A percentile compares a stretch with the other conserved stretches of the same genome.
phyloP scores from a whole-genome alignment of 2,113 vertebrate genomes.

The Dermatemys mawii region DNA sequence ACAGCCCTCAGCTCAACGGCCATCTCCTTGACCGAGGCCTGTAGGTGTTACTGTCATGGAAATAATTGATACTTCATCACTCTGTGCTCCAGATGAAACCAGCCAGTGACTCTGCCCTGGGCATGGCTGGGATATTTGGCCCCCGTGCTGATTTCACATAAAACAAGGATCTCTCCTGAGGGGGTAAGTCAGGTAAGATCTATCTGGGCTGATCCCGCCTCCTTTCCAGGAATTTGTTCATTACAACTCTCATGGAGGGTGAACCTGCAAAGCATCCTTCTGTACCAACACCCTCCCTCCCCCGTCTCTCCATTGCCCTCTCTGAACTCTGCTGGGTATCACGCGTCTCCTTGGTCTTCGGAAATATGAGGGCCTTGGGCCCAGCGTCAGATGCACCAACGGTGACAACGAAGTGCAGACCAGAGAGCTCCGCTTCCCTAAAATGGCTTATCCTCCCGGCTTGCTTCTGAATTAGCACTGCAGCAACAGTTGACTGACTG shows the following conservation, averaged over 20 bases:
- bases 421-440: not conserved
- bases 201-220: not conserved
- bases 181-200: not conserved
- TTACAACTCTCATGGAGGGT: not conserved
- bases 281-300: fast-evolving
- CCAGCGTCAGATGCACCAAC: not conserved
- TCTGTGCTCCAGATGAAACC: not conserved
- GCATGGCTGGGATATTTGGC: not conserved
- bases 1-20: not conserved
- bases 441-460: fast-evolving
- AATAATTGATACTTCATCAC: not conserved
- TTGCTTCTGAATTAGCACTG: not conserved
- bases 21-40: not conserved
- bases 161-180: not conserved
- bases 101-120: not conserved
- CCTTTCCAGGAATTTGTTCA: too few species aligned
- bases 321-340: fast-evolving
- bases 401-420: not conserved
- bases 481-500: not conserved
- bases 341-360: not conserved
- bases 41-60: not conserved
- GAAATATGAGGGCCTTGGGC: not conserved
- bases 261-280: not conserved
- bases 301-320: not conserved
- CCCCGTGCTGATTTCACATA: not conserved